Base-by-base conservation (phyloP, 2,888 invertebrate species). In the Laothoe populi region DNA sequence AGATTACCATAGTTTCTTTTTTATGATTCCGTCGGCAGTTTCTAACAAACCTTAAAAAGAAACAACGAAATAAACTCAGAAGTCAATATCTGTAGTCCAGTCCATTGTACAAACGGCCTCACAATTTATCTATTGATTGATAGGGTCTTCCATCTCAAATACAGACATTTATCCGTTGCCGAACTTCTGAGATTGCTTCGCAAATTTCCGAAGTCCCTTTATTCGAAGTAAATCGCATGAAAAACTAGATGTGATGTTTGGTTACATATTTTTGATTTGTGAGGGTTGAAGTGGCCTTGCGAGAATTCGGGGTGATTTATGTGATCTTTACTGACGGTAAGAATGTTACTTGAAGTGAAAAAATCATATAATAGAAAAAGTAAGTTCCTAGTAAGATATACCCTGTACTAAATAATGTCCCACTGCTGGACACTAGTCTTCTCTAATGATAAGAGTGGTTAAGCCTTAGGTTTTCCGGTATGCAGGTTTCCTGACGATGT, bases 191-290 rank as follows among this genome's bases (percentile, higher is more conserved):
- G 53, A 53, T 53, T 35, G 53, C 53, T 35, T n/a, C 0, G 19
- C 31, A 4, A 53, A 53, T 38, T 38, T 38, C 2, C 53, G 11
- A 53, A 53, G 53, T 53, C 35, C 19, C 53, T 19, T 35, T 48
- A 48, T 53, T 35, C 53, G 35, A 35, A 5, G 53, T 53, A 53
- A 53, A 53, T 53, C 53, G 53, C 31, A 53, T 19, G 53, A 53
- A 53, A 53, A 53, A 53, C 53, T 53, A 19, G 53, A 53, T 19
- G 53, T 35, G 31, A 53, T 19, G 53, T 53, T 53, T 35, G 35
- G 31, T 53, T 35, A 53, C 53, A 53, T 53, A 53, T 53, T 53
- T 35, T 31, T 53, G 35, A 53, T 53, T 53, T 53, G 53, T 53
- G 53, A 53, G 11, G 53, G 53, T 35, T 16, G 10, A 1, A 19